Conservation (phyloP, 2,888 invertebrate species). For the Acanthosepion lycidas region DNA sequence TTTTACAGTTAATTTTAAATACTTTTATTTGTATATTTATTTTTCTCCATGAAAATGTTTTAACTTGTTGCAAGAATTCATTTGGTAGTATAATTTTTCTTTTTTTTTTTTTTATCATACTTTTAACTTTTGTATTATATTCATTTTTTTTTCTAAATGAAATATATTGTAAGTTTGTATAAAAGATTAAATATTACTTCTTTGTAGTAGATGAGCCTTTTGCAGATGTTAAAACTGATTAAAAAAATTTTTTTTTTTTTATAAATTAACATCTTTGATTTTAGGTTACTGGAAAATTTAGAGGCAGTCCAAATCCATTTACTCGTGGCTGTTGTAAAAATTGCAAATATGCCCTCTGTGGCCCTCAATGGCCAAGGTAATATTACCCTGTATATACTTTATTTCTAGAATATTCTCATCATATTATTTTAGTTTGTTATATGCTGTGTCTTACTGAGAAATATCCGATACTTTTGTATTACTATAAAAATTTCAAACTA, state of each 20-base stretch:
- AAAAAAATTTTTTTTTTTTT: not conserved
- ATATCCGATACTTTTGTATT: no score
- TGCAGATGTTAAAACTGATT: not conserved
- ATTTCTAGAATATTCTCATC: not conserved
- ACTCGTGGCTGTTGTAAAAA: slow-evolving; percentile 95
- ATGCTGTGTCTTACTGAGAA: no score
- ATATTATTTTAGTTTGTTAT: no score
- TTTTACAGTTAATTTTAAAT: no score
- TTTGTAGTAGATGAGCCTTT: not conserved
- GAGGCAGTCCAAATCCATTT: slow-evolving; percentile 98
- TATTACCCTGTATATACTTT: slow-evolving; percentile 48
- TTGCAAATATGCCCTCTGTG: slow-evolving; percentile 95
- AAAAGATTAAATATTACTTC: not conserved
- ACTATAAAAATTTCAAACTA: no score
- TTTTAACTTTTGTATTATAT: no score
- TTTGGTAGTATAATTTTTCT: not conserved
- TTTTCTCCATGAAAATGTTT: not conserved
- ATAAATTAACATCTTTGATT: not conserved
- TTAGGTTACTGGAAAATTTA: slow-evolving; percentile 96
- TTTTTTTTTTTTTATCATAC: no score
- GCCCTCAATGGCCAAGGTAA: slow-evolving; percentile 97
- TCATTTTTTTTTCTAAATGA: not conserved
- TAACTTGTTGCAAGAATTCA: not conserved
- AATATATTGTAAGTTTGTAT: not conserved
- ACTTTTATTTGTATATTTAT: no score